These are phyloP conservation scores for Aspidiotus destructor DNA, from an alignment of 2,888 invertebrate species.

Conservation along the genomic window DNA sequence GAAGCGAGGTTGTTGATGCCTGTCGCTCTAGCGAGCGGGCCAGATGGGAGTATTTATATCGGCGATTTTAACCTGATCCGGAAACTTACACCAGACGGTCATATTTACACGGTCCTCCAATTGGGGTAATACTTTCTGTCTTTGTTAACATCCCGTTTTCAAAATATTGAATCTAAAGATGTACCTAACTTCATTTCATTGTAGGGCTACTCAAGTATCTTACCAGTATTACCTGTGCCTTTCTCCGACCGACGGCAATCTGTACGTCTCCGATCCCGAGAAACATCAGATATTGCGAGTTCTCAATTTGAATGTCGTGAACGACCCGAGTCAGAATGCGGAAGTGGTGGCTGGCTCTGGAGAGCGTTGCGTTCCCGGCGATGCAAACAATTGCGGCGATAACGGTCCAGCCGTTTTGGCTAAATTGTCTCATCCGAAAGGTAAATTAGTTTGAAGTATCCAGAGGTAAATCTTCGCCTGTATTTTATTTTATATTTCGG, in stretches of 20 bases:
- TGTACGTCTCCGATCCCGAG: constrained; percentile 94
- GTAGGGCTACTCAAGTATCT: constrained; percentile 85
- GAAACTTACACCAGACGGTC: constrained; percentile 78
- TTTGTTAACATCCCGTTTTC: not conserved
- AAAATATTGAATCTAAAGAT: not conserved
- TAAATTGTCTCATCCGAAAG: constrained; percentile 91
- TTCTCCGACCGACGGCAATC: constrained; percentile 88
- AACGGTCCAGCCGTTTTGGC: constrained; percentile 83
- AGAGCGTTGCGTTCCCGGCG: constrained; percentile 87
- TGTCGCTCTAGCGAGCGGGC: constrained; percentile 84
- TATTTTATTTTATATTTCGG: too few species aligned
- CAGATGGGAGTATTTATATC: constrained; percentile 93
- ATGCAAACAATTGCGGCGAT: constrained; percentile 90
- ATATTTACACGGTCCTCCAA: constrained; percentile 78
- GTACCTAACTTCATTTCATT: constrained; percentile 39
- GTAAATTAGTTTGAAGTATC: constrained; percentile 42
- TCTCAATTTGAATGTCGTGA: constrained; percentile 64
- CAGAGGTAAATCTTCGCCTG: too few species aligned
- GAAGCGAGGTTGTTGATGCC: constrained; percentile 83
- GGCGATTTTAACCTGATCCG: constrained; percentile 94
- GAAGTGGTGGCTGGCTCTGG: constrained; percentile 78
- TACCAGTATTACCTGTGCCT: constrained; percentile 95
- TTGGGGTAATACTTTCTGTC: constrained; percentile 53
- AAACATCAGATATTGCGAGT: constrained; percentile 78
- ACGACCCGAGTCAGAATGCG: constrained; percentile 72